These are phyloP conservation scores for Stenopsyche tienmushanensis DNA, from an alignment of 1,140 invertebrate species.

Conservation along the genomic window DNA sequence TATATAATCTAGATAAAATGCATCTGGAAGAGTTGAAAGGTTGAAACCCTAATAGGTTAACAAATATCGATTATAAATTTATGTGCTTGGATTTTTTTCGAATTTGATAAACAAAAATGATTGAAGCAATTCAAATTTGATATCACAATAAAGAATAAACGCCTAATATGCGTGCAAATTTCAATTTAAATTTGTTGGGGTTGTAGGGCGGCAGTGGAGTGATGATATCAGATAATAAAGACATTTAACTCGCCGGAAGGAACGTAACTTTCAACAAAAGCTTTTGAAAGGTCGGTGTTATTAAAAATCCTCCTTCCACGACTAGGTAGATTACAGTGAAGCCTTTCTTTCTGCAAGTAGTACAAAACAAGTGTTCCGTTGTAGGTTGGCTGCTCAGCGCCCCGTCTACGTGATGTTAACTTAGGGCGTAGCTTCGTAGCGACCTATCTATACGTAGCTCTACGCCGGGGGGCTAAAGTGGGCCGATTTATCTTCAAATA, in stretches of 20 bases:
- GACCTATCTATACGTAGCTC: too few species aligned
- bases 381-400: background rate
- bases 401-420: background rate
- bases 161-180: too few species aligned
- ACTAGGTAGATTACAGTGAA: slow-evolving; percentile 4
- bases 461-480: background rate
- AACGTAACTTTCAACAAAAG: slow-evolving; percentile 11
- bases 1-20: too few species aligned
- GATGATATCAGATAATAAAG: background rate
- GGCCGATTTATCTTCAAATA: slow-evolving; percentile 5
- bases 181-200: too few species aligned
- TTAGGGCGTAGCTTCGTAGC: background rate
- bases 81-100: too few species aligned
- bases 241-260: background rate
- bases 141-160: too few species aligned
- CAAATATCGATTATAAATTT: too few species aligned
- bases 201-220: background rate
- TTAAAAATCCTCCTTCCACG: slow-evolving; percentile 14
- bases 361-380: slow-evolving; percentile 14
- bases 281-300: slow-evolving; percentile 16
- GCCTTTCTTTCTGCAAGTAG: background rate
- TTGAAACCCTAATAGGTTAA: too few species aligned
- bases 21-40: too few species aligned
- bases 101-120: too few species aligned
- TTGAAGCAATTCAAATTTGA: too few species aligned